Evolutionary conservation across 2,113 vertebrate species (phyloP).

Genomic region (Megaleporinus macrocephalus): DNA sequence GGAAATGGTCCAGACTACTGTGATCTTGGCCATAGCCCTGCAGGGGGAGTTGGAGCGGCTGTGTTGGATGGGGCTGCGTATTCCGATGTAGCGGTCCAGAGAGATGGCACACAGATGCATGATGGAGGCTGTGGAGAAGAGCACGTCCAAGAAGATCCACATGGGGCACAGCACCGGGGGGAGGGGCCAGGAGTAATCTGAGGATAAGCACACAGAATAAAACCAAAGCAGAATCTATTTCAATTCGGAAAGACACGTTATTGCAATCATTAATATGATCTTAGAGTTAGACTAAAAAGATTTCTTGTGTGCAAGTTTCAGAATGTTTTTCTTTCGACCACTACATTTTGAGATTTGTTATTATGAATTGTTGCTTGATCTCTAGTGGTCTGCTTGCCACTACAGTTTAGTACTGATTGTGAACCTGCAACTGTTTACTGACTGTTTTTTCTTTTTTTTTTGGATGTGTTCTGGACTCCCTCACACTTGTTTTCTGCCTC

Average conservation of each 20-base stretch:
- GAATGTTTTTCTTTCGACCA: background rate
- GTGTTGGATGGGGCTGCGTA: conserved; percentile 88
- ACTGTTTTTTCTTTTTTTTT: background rate
- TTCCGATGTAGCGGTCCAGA: conserved; percentile 88
- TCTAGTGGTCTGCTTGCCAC: background rate
- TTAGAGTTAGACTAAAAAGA: background rate
- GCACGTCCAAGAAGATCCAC: conserved; percentile 89
- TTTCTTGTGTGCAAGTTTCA: background rate
- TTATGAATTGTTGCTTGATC: background rate
- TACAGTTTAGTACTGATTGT: background rate
- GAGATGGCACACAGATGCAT: conserved; percentile 91
- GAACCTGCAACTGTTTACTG: background rate
- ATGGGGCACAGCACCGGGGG: conserved; percentile 85
- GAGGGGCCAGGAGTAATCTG: conserved; percentile 88
- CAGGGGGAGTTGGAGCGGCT: conserved; percentile 87
- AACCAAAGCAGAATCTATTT: background rate
- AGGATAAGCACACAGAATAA: background rate
- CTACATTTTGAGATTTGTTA: background rate
- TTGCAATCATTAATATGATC: background rate
- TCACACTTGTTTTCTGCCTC: background rate
- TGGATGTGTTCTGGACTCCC: background rate
- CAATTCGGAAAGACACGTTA: too few relatives aligned
- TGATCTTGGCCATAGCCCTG: conserved; percentile 88
- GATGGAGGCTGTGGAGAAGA: conserved; percentile 90
- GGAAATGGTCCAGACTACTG: conserved; percentile 88